A percentile compares a stretch with the other conserved stretches of the same genome.
Evolutionary conservation across 2,888 invertebrate genomes (phyloP).

Genomic region (Neelides folsomi): DNA sequence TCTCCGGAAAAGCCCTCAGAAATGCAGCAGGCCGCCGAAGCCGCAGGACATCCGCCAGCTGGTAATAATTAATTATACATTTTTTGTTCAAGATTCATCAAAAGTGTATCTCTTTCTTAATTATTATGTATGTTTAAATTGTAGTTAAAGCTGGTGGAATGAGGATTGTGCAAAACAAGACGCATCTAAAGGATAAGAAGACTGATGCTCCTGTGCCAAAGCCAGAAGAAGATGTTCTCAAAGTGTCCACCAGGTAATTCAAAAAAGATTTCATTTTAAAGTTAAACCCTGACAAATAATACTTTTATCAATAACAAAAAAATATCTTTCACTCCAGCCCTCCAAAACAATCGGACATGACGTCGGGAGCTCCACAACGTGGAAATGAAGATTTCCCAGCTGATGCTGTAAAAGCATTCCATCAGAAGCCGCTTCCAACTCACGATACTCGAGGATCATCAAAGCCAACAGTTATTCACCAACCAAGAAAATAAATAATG

Average conservation of each 20-base stretch:
- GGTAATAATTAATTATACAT: conserved; percentile 47
- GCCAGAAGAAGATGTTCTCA: conserved; percentile 54
- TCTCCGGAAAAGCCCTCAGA: conserved; percentile 47
- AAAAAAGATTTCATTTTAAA: too few relatives aligned
- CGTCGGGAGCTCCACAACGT: conserved; percentile 63
- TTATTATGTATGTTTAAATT: conserved; percentile 15
- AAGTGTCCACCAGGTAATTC: conserved; percentile 51
- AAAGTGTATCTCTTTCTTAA: not conserved
- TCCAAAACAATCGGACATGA: conserved; percentile 49
- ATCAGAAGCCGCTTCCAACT: conserved; percentile 65
- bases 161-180: conserved; percentile 79
- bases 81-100: not conserved
- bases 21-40: conserved; percentile 54
- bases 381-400: conserved; percentile 79
- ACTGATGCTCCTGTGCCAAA: conserved; percentile 42
- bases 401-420: conserved; percentile 68
- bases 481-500: conserved; percentile 63
- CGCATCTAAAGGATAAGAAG: conserved; percentile 45
- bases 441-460: conserved; percentile 44
- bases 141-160: conserved; percentile 83
- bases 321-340: conserved; percentile 47
- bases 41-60: conserved; percentile 82
- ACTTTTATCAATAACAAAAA: not conserved
- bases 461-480: conserved; percentile 59
- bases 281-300: too few relatives aligned